Evolutionary conservation across 92 coral and sea anemone species (phyloP).

Genomic region (Actinernus sp.): DNA sequence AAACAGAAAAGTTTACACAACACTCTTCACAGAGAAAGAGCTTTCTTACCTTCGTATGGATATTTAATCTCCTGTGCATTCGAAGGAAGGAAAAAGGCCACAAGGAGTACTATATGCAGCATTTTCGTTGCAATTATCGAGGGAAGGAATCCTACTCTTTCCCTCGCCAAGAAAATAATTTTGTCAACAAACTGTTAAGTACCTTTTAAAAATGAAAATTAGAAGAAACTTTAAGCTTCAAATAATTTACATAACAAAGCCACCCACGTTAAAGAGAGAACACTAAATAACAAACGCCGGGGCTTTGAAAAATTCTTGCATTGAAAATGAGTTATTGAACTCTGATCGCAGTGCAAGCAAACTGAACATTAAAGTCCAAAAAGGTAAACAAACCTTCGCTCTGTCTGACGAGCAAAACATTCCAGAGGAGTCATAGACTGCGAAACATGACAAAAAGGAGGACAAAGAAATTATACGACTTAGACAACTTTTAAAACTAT

Average conservation of each 20-base stretch:
- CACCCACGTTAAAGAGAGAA: not conserved
- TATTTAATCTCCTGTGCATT: not conserved
- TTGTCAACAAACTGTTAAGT: constrained; percentile 22
- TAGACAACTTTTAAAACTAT: too few relatives aligned
- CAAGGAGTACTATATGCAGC: constrained; percentile 1
- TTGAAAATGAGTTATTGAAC: not conserved
- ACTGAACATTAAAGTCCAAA: constrained; percentile 8
- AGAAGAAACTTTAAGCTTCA: constrained; percentile 2
- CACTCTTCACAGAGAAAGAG: too few relatives aligned
- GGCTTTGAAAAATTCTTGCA: not conserved
- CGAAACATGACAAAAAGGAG: too few relatives aligned
- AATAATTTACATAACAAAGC: constrained; percentile 15
- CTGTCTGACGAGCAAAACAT: not conserved
- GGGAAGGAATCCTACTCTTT: constrained; percentile 4
- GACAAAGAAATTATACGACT: too few relatives aligned
- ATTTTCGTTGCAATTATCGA: not conserved
- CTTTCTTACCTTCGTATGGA: constrained; percentile 12
- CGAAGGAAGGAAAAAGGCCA: not conserved
- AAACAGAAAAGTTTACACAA: too few relatives aligned
- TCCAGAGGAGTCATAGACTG: too few relatives aligned
- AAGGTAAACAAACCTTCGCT: constrained; percentile 36
- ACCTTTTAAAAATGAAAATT: constrained; percentile 18
- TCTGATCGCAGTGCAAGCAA: not conserved
- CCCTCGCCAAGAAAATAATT: not conserved
- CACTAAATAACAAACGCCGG: not conserved